A percentile compares a stretch with the other conserved stretches of the same genome.
Evolutionary conservation across 1,140 invertebrate species (phyloP).

Genomic region (Caenorhabditis brenneri): DNA sequence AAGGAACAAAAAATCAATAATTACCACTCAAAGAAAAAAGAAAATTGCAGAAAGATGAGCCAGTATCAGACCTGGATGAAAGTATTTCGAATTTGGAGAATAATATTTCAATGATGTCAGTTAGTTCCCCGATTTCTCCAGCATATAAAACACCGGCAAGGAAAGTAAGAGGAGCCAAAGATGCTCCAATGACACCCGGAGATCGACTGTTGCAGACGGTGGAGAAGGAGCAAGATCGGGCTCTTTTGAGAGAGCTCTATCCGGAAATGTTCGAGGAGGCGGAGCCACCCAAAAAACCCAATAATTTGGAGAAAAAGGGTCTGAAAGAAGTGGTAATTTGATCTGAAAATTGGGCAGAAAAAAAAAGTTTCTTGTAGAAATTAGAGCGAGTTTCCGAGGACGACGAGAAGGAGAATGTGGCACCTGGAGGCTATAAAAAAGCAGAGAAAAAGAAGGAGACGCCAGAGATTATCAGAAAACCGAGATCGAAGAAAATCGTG

Average conservation of each 20-base stretch:
- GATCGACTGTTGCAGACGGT: not conserved
- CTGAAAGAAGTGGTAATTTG: not conserved
- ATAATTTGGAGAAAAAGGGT: not conserved
- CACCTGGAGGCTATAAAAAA: not conserved
- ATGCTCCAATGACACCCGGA: conserved; percentile 25
- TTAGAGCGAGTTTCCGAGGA: not conserved
- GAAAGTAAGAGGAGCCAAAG: not conserved
- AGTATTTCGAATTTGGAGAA: conserved; percentile 15
- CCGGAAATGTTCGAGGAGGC: conserved; percentile 7
- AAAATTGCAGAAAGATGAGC: conserved; percentile 6
- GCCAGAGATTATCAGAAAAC: too few relatives aligned
- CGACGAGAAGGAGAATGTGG: not conserved
- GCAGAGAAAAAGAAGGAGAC: not conserved
- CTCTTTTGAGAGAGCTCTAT: not conserved
- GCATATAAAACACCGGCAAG: not conserved
- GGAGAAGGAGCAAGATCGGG: not conserved
- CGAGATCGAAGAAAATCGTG: not conserved
- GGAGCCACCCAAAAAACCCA: not conserved
- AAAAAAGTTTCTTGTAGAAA: not conserved
- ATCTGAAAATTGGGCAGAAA: not conserved
- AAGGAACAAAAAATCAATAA: not conserved
- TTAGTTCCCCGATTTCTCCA: not conserved
- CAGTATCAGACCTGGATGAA: not conserved
- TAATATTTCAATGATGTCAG: conserved; percentile 16
- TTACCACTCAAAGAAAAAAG: too few relatives aligned